Conservation (phyloP, 1,140 invertebrate genomes). For the Danaus melanippus region DNA sequence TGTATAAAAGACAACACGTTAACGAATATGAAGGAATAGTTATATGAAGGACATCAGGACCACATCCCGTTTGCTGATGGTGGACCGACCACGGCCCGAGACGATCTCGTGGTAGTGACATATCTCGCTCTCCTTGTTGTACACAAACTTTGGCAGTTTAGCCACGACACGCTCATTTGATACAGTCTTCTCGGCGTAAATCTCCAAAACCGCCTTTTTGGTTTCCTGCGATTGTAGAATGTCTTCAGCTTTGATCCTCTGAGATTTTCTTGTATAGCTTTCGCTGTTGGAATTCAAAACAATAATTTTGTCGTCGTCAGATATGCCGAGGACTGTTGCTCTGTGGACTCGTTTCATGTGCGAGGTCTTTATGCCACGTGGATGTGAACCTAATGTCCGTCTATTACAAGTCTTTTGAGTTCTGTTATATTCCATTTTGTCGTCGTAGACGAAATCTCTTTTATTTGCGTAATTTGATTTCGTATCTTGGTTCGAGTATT, state of each 20-base stretch:
- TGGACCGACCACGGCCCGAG: slow-evolving; percentile 4
- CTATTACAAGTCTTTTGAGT: too few relatives aligned
- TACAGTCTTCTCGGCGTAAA: slow-evolving; percentile 40
- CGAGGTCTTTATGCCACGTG: slow-evolving; percentile 4
- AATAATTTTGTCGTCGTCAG: slow-evolving; percentile 28
- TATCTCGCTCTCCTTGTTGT: slow-evolving; percentile 32
- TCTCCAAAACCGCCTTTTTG: slow-evolving; percentile 54
- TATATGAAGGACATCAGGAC: slow-evolving; percentile 16
- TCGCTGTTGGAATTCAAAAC: slow-evolving; percentile 16
- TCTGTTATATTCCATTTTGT: too few relatives aligned
- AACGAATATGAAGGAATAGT: too few relatives aligned
- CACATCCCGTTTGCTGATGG: slow-evolving; percentile 17
- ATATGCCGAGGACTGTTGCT: slow-evolving; percentile 21
- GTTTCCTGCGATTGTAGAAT: slow-evolving; percentile 48
- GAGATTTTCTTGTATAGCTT: slow-evolving; percentile 4
- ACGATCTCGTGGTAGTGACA: slow-evolving; percentile 22
- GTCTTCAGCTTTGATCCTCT: slow-evolving; percentile 16
- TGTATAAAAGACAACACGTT: too few relatives aligned
- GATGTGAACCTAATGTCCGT: not conserved
- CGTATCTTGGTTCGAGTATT: slow-evolving; percentile 8
- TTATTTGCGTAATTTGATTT: not conserved
- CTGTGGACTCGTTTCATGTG: slow-evolving; percentile 19
- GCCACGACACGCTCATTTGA: slow-evolving; percentile 29
- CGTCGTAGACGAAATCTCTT: too few relatives aligned
- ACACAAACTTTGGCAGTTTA: slow-evolving; percentile 44